phyloP scores from a whole-genome alignment of 2,113 vertebrate genomes.

The Notiomystis cincta region DNA sequence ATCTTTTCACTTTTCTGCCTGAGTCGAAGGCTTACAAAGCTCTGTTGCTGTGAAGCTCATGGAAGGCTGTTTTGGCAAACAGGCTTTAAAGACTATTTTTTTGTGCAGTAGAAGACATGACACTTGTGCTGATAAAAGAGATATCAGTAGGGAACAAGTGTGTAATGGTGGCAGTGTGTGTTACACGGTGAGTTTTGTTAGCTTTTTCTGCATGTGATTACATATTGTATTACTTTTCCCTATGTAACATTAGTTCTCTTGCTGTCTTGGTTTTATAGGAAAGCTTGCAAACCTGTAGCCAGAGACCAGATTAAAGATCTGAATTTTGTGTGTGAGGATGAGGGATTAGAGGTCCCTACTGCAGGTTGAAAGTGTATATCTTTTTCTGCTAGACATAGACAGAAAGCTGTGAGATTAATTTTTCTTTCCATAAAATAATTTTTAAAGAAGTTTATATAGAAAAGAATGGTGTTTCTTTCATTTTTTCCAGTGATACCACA shows the following conservation, averaged over 20 bases:
- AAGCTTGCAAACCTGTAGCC: neutral
- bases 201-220: neutral
- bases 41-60: neutral
- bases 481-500: neutral
- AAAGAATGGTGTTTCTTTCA: neutral
- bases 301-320: neutral
- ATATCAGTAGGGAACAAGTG: neutral
- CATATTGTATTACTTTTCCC: neutral
- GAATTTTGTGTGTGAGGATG: neutral
- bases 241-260: neutral
- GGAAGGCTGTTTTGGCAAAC: neutral
- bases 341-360: neutral
- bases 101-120: neutral
- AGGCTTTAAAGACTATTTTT: neutral
- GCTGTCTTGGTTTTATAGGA: neutral
- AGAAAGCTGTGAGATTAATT: neutral
- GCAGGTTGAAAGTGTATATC: neutral
- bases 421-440: neutral
- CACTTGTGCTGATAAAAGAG: neutral
- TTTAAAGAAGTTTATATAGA: neutral
- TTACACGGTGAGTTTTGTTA: neutral
- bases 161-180: neutral
- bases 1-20: neutral
- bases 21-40: neutral
- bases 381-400: neutral